A percentile compares a stretch with the other conserved stretches of the same genome.
Conservation (phyloP, 1,140 invertebrate species). For the Cylas formicarius region DNA sequence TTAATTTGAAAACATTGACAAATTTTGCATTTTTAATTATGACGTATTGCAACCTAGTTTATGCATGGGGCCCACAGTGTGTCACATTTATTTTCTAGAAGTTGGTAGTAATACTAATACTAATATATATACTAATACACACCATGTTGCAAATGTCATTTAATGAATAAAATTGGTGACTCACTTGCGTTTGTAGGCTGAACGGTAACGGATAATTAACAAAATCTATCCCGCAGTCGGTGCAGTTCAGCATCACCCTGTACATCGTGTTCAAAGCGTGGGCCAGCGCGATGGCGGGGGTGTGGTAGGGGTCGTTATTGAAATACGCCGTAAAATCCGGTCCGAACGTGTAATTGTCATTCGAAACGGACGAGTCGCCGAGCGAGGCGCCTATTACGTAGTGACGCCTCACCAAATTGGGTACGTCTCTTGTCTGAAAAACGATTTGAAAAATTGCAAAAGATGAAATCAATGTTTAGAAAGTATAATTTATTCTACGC, state of each 20-base stretch:
- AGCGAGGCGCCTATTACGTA: slow-evolving; percentile 46
- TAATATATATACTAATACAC: too few relatives aligned
- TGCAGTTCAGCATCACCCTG: slow-evolving; percentile 36
- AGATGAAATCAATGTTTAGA: not conserved
- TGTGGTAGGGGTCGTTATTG: slow-evolving; percentile 62
- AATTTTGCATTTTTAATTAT: too few relatives aligned
- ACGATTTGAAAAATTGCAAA: not conserved
- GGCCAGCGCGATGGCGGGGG: slow-evolving; percentile 41
- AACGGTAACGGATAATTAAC: slow-evolving; percentile 64
- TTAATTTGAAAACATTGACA: too few relatives aligned
- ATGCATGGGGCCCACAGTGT: too few relatives aligned
- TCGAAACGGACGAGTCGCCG: slow-evolving; percentile 20
- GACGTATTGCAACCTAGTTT: too few relatives aligned
- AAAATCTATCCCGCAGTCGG: slow-evolving; percentile 48
- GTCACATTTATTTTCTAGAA: too few relatives aligned
- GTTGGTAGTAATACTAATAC: too few relatives aligned
- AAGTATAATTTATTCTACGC: too few relatives aligned
- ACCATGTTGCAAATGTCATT: too few relatives aligned
- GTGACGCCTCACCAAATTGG: slow-evolving; percentile 30
- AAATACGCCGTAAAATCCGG: slow-evolving; percentile 47
- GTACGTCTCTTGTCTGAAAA: slow-evolving; percentile 28
- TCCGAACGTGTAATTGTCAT: not conserved
- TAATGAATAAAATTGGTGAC: too few relatives aligned
- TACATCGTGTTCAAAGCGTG: slow-evolving; percentile 31
- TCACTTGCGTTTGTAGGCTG: slow-evolving; percentile 34